Evolutionary conservation across 2,888 invertebrate genomes (phyloP), one percentile per base, ranked within the genome.

Genomic region (Oligia strigilis): DNA sequence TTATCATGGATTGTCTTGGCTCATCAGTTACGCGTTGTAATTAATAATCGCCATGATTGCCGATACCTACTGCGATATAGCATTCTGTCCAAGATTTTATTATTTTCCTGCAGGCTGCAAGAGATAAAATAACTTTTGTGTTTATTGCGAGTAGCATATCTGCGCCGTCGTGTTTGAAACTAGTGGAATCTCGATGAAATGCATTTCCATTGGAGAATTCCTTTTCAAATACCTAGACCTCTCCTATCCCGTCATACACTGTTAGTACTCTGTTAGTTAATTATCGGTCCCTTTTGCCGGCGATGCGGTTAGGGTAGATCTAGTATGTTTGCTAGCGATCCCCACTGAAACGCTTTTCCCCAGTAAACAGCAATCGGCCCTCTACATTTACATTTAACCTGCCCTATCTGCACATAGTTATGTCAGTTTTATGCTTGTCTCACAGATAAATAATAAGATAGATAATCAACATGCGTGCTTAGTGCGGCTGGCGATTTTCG

Each of bases 11-110:
- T 79, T 58, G 49, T 80, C 40, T 67, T 36, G 55, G 67, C 29
- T 67, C 72, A 82, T 84, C 81, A 84, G 80, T 72, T 80, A 72
- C 81, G 72, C 60, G 14, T 29, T 52, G 49, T 52, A 49, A 49
- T 46, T 36, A 82, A 40, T 65, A 52, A 76, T 58, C 6, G 19
- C 19, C 29, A n/a, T 36, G 19, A 60, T 82, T 58, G 58, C n/a
- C n/a, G 58, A 29, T 77, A 46, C 14, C 23, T 77, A 52, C 52
- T 43, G 19, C 55, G 43, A 36, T 55, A 13, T 13, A 17, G 29
- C 36, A 60, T 49, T 67, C 29, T 29, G 17, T 29, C 13, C 2
- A 17, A 23, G 13, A 65, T 23, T 58, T 64, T 75, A 49, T 23
- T 81, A 23, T n/a, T 49, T 49, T 14, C 43, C 14, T 29, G 23